Base-by-base conservation (phyloP, 2,797 vertebrate species). In the Eulemur mongoz region DNA sequence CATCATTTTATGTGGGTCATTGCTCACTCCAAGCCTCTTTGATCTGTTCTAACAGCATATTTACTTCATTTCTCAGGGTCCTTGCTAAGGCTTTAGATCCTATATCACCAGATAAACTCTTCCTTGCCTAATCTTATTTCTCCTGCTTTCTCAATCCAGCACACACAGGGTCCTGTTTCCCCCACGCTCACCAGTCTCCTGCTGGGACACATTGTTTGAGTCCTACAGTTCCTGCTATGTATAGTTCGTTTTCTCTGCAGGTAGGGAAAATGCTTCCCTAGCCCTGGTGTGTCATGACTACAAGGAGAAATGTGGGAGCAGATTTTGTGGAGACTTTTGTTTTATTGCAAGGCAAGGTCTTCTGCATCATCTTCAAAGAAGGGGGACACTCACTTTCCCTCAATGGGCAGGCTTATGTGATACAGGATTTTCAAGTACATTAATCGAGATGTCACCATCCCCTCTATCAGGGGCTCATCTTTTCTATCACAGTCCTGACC, bases 111-210 rank as follows among this genome's bases (percentile, higher is more conserved):
- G 30, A 14, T 88, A 69, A 54, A 73, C 22, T 48, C 3, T 54
- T 43, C 9, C 0, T 76, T 35, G 7, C 4, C 35, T 8, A 54
- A 5, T 15, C 57, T 89, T 72, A n/a, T 17, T 75, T 80, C 57
- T 50, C 20, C 54, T 1, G 1, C 1, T 11, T 35, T 69, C 38
- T 61, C 75, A 18, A 50, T 40, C 4, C 4, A 43, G 8, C 22
- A 61, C 3, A 22, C 4, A 20, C n/a, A 38, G 1, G 18, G 63
- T 22, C 2, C 20, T 63, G 18, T n/a, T 4, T 10, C 27, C 1
- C 3, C n/a, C 1, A 54, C 2, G 10, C 23, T 69, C 13, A 7
- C 4, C 10, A 35, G 17, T 61, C 12, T 88, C 27, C n/a, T 63
- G 3, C 23, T 75, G 18, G 17, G 2, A 22, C 2, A 32, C 7